Base-by-base conservation (phyloP, 2,113 vertebrate species). In the Dicentrarchus labrax region DNA sequence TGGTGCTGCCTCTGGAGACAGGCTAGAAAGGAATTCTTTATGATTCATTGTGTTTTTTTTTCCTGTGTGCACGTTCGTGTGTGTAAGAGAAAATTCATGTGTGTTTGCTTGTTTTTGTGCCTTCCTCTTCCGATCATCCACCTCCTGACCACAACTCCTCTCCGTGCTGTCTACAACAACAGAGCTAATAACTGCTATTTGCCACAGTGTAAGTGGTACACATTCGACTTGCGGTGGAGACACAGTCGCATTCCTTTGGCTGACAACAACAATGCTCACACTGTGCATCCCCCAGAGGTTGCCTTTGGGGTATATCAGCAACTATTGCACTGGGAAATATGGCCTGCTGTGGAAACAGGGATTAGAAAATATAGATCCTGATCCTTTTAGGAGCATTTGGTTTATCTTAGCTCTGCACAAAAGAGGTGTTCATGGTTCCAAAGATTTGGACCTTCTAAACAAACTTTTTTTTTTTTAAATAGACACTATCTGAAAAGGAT, bases 131-230 rank as follows among this genome's bases (percentile, higher is more conserved):
- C 73, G n/a, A 43, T n/a, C 51, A 56, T 50, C 30, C 74, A 41
- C 76, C 70, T 45, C 64, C 64, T 48, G 76, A 69, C 76, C 64
- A 56, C 75, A 67, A 11, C 38, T 73, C 22, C 36, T 60, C 69
- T 78, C 61, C 19, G 15, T 2, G 17, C 53, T 47, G 82, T 69
- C 72, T 82, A 6, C 69, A 74, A 73, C 69, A 73, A 73, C 76
- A 69, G 38, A 11, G 8, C 54, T 84, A 69, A 79, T 74, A 24
- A 84, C 76, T 68, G 75, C 64, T 51, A 73, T 84, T 84, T 72
- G 45, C 69, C 69, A 24, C 43, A 61, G 70, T 41, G 57, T 13
- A 43, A 78, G 53, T 8, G 22, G 54, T 5, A 24, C 47, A 78
- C 61, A 24, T 60, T 62, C 47, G 24, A 51, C 50, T 48, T 39